Evolutionary conservation across 1,140 invertebrate species (phyloP).

Genomic region (Pristionchus pacificus): DNA sequence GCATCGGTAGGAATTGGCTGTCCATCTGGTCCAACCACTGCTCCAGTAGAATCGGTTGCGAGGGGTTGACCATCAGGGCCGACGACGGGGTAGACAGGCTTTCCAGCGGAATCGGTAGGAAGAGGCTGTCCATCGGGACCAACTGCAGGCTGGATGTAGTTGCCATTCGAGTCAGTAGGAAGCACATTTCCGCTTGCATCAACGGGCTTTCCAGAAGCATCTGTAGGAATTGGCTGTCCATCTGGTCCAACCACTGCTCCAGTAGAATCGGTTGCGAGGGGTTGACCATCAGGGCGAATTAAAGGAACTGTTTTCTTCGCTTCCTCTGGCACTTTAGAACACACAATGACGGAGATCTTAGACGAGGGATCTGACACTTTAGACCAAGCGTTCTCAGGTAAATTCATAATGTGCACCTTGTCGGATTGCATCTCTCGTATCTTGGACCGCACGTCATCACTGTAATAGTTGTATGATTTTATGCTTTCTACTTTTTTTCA

Average conservation of each 20-base stretch:
- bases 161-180: conserved; percentile 7
- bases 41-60: conserved; percentile 16
- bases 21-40: background rate
- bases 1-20: conserved; percentile 18
- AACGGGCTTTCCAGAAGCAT: conserved; percentile 22
- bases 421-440: no score
- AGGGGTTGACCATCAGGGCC: conserved; percentile 19
- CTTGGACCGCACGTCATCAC: no score
- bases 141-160: background rate
- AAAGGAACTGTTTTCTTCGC: no score
- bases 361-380: no score
- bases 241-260: conserved; percentile 3
- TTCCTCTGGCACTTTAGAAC: no score
- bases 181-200: conserved; percentile 11
- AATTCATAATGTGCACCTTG: no score
- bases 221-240: conserved; percentile 18
- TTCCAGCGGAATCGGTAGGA: conserved; percentile 16
- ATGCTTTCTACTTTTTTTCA: no score
- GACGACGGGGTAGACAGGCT: no score
- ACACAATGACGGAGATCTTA: no score
- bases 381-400: no score
- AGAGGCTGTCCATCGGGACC: conserved; percentile 18
- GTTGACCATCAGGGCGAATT: conserved; percentile 4
- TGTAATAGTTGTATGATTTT: no score
- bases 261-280: conserved; percentile 23